Evolutionary conservation across 2,888 invertebrate species (phyloP).

Genomic region (Pyrocoelia pectoralis): DNA sequence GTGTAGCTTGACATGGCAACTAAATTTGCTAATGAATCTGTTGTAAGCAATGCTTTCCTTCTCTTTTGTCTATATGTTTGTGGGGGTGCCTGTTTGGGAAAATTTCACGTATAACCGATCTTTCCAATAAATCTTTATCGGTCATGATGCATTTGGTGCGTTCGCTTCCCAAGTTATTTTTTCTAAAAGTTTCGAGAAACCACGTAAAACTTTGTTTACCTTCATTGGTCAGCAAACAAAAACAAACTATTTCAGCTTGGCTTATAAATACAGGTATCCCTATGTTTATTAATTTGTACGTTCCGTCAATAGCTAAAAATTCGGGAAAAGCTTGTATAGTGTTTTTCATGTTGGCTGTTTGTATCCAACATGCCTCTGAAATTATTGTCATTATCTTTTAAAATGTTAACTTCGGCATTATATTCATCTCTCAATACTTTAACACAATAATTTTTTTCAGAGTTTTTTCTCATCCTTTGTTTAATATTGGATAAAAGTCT

Average conservation of each 20-base stretch:
- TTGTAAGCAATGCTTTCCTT: too few relatives aligned
- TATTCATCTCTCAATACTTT: too few relatives aligned
- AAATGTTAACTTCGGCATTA: too few relatives aligned
- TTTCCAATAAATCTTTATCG: slow-evolving; percentile 9
- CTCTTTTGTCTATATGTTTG: too few relatives aligned
- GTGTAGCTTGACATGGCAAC: too few relatives aligned
- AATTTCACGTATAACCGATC: neutral
- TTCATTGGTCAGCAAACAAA: neutral
- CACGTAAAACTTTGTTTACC: slow-evolving; percentile 2
- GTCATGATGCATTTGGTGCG: slow-evolving; percentile 5
- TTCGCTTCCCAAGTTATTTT: neutral
- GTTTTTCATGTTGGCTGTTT: slow-evolving; percentile 13
- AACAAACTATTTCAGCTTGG: slow-evolving; percentile 7
- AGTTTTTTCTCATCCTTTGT: too few relatives aligned
- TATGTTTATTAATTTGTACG: slow-evolving; percentile 10
- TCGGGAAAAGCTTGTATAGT: slow-evolving; percentile 2
- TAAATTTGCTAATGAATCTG: too few relatives aligned
- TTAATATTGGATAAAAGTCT: too few relatives aligned
- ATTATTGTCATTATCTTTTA: neutral
- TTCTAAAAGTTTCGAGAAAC: slow-evolving; percentile 6
- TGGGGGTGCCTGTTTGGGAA: too few relatives aligned
- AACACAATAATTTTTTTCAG: too few relatives aligned
- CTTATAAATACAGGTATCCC: slow-evolving; percentile 13
- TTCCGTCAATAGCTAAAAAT: slow-evolving; percentile 13
- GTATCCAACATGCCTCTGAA: slow-evolving; percentile 12